A percentile compares a stretch with the other conserved stretches of the same genome.
Conservation (phyloP, 2,888 invertebrate species). For the Flexamia atlantica region DNA sequence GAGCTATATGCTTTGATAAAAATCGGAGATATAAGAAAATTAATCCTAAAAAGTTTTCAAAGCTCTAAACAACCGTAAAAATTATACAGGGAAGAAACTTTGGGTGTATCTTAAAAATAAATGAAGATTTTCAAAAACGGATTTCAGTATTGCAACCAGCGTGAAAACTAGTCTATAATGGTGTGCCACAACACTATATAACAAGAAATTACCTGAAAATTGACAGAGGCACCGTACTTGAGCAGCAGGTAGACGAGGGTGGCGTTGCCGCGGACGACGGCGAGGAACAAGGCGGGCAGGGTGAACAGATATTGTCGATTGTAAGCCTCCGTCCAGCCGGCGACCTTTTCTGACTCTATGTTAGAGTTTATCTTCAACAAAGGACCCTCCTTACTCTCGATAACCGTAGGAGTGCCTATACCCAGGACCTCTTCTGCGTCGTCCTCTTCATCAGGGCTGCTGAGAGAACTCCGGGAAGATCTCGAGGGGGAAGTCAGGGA, state of each 20-base stretch:
- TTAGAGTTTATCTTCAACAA: slow-evolving; percentile 71
- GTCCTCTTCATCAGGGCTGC: slow-evolving; percentile 67
- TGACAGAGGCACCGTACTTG: slow-evolving; percentile 76
- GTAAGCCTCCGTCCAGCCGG: slow-evolving; percentile 74
- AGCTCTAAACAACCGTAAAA: too few species aligned
- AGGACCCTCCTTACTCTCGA: slow-evolving; percentile 47
- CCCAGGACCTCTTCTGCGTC: slow-evolving; percentile 62
- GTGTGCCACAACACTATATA: too few species aligned
- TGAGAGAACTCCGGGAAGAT: slow-evolving; percentile 63
- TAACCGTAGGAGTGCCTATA: slow-evolving; percentile 45
- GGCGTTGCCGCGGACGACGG: slow-evolving; percentile 77
- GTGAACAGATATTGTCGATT: slow-evolving; percentile 77
- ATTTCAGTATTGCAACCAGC: too few species aligned
- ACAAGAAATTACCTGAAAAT: slow-evolving; percentile 75
- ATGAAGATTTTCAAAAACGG: too few species aligned
- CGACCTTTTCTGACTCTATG: slow-evolving; percentile 71
- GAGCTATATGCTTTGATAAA: too few species aligned
- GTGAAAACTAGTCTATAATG: too few species aligned
- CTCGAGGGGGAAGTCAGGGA: slow-evolving; percentile 64
- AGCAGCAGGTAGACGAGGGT: slow-evolving; percentile 77
- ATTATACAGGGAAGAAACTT: too few species aligned
- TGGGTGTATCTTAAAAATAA: too few species aligned
- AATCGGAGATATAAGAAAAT: too few species aligned
- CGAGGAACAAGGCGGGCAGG: slow-evolving; percentile 79
- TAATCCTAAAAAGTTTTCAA: too few species aligned